Conservation (phyloP, 2,888 invertebrate species). For the Melieria picta region DNA sequence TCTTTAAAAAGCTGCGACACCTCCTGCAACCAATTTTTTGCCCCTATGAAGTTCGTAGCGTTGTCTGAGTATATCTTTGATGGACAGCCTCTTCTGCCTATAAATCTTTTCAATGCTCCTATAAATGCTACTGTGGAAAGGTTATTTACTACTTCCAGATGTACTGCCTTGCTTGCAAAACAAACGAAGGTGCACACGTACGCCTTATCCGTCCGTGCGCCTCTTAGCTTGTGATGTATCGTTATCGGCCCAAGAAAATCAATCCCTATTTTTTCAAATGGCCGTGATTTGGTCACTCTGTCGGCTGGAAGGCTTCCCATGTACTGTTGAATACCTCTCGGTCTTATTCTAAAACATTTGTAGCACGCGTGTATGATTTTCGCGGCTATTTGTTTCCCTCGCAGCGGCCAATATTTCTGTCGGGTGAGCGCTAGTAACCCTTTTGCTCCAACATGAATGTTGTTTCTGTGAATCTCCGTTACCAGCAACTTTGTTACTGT, state of each 20-base stretch:
- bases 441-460: slow-evolving; percentile 20
- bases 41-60: too few relatives aligned
- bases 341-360: slow-evolving; percentile 15
- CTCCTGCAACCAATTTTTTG: too few relatives aligned
- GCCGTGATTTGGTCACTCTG: not conserved
- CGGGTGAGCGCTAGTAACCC: slow-evolving; percentile 18
- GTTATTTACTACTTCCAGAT: too few relatives aligned
- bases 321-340: not conserved
- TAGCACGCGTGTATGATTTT: slow-evolving; percentile 26
- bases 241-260: slow-evolving; percentile 8
- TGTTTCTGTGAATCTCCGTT: slow-evolving; percentile 6
- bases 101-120: too few relatives aligned
- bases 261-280: not conserved
- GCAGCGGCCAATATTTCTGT: slow-evolving; percentile 22
- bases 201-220: too few relatives aligned
- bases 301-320: slow-evolving; percentile 10
- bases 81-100: too few relatives aligned
- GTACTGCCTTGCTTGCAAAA: too few relatives aligned
- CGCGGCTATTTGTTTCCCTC: slow-evolving; percentile 21
- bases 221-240: slow-evolving; percentile 9
- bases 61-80: too few relatives aligned
- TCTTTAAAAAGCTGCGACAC: slow-evolving; percentile 21
- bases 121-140: too few relatives aligned
- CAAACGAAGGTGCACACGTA: too few relatives aligned
- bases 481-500: slow-evolving; percentile 9